A percentile compares a stretch with the other conserved stretches of the same genome.
Conservation (phyloP, 2,113 vertebrate species). For the Cynopterus brachyotis region DNA sequence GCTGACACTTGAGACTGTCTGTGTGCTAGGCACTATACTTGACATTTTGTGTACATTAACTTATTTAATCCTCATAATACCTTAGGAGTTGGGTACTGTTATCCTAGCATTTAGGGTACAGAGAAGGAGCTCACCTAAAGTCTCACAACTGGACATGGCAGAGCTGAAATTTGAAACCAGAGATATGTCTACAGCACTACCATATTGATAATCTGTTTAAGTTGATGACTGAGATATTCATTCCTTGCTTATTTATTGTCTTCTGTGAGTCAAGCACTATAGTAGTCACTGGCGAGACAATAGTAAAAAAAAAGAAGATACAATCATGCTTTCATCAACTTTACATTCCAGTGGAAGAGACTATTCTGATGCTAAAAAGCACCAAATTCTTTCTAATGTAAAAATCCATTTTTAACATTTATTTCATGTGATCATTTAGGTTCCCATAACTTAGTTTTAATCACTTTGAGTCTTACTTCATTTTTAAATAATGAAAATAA, state of each 20-base stretch:
- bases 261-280: not conserved
- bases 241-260: not conserved
- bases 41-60: not conserved
- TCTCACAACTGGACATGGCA: not conserved
- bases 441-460: not conserved
- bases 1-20: not conserved
- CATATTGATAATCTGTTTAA: not conserved
- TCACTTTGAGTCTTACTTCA: not conserved
- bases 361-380: not conserved
- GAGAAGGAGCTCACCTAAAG: not conserved
- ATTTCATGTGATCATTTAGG: not conserved
- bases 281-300: not conserved
- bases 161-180: not conserved
- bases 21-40: no score
- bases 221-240: not conserved
- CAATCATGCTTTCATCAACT: not conserved
- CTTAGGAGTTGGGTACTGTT: not conserved
- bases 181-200: not conserved
- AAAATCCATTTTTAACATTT: not conserved
- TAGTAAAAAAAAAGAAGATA: not conserved
- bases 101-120: not conserved
- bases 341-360: not conserved
- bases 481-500: slow-evolving; percentile 16
- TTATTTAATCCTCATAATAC: not conserved
- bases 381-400: not conserved